A percentile compares a stretch with the other conserved stretches of the same genome.
Evolutionary conservation across 2,888 invertebrate genomes (phyloP).

Genomic region (Euphydryas editha): DNA sequence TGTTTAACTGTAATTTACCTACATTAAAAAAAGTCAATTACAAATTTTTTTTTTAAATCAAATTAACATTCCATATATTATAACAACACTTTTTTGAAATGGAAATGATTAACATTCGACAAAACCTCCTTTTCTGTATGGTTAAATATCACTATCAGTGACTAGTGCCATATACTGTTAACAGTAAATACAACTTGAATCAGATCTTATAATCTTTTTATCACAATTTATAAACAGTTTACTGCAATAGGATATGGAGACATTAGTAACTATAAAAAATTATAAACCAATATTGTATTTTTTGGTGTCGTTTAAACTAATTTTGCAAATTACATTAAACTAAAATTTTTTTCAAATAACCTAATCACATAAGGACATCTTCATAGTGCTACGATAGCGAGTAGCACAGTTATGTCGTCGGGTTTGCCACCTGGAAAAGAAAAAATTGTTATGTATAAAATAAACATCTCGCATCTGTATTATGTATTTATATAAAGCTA

Average conservation of each 20-base stretch:
- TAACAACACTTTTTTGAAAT: conserved; percentile 18
- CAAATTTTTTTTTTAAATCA: background rate
- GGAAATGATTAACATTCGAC: conserved; percentile 10
- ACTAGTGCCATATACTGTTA: conserved; percentile 35
- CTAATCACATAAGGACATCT: conserved; percentile 68
- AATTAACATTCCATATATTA: background rate
- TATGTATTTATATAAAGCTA: too few species aligned
- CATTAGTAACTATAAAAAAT: conserved; percentile 42
- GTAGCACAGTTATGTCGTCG: conserved; percentile 98
- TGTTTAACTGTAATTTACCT: too few species aligned
- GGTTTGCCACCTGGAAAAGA: conserved; percentile 96
- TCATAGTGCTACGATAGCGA: conserved; percentile 95
- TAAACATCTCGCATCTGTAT: too few species aligned
- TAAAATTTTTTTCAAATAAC: conserved; percentile 61
- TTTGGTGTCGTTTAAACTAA: conserved; percentile 74
- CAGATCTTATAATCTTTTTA: conserved; percentile 33
- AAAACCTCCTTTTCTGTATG: conserved; percentile 8
- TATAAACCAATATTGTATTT: conserved; percentile 41
- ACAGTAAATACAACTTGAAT: conserved; percentile 12
- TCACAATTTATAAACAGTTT: conserved; percentile 8
- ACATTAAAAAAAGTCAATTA: too few species aligned
- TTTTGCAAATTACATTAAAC: conserved; percentile 57
- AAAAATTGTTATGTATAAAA: conserved; percentile 8
- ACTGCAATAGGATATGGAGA: conserved; percentile 1
- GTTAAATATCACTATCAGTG: conserved; percentile 37